These are phyloP conservation scores for Cyprinodon tularosa DNA, from an alignment of 2,113 vertebrate species.

Conservation along the genomic window DNA sequence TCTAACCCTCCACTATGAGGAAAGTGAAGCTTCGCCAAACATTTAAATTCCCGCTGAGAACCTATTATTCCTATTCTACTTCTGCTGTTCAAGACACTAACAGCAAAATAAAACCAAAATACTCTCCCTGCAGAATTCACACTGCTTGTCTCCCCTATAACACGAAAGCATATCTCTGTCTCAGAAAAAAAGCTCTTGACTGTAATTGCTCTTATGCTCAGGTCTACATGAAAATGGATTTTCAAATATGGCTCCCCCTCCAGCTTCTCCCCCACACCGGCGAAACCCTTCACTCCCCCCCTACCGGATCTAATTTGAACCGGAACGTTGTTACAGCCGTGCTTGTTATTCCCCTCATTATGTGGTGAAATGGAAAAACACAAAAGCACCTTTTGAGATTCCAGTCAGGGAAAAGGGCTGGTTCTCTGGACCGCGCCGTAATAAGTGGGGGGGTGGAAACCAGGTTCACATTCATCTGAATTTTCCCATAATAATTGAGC, in stretches of 20 bases:
- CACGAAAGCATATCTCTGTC: slow-evolving; percentile 45
- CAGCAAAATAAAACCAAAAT: slow-evolving; percentile 21
- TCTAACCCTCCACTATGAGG: slow-evolving; percentile 39
- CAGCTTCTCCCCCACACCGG: slow-evolving; percentile 10
- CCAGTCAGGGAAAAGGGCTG: slow-evolving; percentile 58
- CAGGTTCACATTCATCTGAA: slow-evolving; percentile 48
- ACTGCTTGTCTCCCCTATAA: slow-evolving; percentile 60
- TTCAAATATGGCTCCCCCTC: slow-evolving; percentile 67
- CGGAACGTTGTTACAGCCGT: slow-evolving; percentile 65
- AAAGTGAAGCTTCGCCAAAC: slow-evolving; percentile 34
- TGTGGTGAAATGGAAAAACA: slow-evolving; percentile 68
- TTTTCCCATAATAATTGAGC: slow-evolving; percentile 53
- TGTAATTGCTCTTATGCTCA: slow-evolving; percentile 77
- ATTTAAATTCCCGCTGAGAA: slow-evolving; percentile 34
- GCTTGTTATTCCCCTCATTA: slow-evolving; percentile 78
- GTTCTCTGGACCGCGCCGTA: slow-evolving; percentile 52
- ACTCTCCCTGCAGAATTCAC: slow-evolving; percentile 52
- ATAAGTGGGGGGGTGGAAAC: slow-evolving; percentile 30
- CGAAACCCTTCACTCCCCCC: slow-evolving; percentile 22
- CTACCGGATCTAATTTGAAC: slow-evolving; percentile 73
- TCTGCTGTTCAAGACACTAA: slow-evolving; percentile 36
- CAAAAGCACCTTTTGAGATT: slow-evolving; percentile 71
- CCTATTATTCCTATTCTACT: slow-evolving; percentile 30
- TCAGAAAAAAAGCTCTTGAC: slow-evolving; percentile 53
- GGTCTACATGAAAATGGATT: slow-evolving; percentile 75